phyloP scores from a whole-genome alignment of 2,888 invertebrate genomes.

The Parnassius orleans region DNA sequence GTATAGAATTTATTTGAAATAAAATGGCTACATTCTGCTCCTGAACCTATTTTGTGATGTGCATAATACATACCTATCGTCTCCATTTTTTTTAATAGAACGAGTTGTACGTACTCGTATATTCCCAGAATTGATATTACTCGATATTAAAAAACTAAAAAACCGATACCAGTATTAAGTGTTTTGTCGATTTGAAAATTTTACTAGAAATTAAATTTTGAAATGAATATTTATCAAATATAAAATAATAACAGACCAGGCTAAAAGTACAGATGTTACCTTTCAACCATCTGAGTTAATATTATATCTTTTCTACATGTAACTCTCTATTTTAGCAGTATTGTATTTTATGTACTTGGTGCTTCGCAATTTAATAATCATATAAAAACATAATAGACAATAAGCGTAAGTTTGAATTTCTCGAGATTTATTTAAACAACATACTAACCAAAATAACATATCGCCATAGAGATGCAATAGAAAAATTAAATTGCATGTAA shows the following conservation, averaged over 20 bases:
- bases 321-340: slow-evolving; percentile 22
- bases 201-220: neutral
- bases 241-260: slow-evolving; percentile 1
- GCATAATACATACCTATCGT: too few relatives aligned
- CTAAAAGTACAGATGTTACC: neutral
- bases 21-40: too few relatives aligned
- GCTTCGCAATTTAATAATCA: slow-evolving; percentile 14
- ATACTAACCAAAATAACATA: neutral
- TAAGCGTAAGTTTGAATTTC: slow-evolving; percentile 2
- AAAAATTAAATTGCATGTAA: too few relatives aligned
- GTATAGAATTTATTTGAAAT: too few relatives aligned
- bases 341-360: slow-evolving; percentile 13
- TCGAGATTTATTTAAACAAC: neutral
- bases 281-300: slow-evolving; percentile 8
- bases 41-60: too few relatives aligned
- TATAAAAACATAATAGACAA: slow-evolving; percentile 5
- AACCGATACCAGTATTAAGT: too few relatives aligned
- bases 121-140: too few relatives aligned
- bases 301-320: slow-evolving; percentile 33
- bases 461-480: neutral
- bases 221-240: slow-evolving; percentile 4
- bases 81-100: too few relatives aligned
- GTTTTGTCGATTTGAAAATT: too few relatives aligned
- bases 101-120: too few relatives aligned
- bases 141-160: too few relatives aligned